Percentiles rank a stretch among this genome's conserved stretches.
Conservation (phyloP, 2,888 invertebrate genomes). For the Ceraclea dissimilis region DNA sequence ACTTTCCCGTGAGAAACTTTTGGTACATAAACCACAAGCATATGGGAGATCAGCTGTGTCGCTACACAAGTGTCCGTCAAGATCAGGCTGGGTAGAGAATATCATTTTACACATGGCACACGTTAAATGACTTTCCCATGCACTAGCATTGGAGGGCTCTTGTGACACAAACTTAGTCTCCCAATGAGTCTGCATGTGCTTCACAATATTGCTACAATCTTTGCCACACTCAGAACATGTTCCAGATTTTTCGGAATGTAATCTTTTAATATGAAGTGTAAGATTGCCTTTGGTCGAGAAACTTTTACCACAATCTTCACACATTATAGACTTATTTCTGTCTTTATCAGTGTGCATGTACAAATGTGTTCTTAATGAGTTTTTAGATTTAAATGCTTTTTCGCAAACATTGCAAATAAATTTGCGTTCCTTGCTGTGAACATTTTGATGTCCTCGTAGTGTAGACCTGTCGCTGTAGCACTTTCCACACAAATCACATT, state of each 20-base stretch:
- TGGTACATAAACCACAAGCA: too few species aligned
- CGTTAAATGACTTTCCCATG: too few species aligned
- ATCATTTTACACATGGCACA: too few species aligned
- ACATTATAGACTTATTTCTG: constrained; percentile 41
- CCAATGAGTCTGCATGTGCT: constrained; percentile 53
- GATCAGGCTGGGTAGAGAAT: too few species aligned
- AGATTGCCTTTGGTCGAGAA: constrained; percentile 40
- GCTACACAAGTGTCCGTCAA: too few species aligned
- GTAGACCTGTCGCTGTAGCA: constrained; percentile 36
- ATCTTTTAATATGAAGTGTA: constrained; percentile 14
- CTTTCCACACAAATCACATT: too few species aligned
- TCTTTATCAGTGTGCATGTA: constrained; percentile 31
- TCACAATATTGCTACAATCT: constrained; percentile 46
- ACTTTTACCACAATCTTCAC: constrained; percentile 41
- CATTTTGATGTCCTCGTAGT: constrained; percentile 15
- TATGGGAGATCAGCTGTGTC: too few species aligned
- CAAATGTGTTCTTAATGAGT: constrained; percentile 46
- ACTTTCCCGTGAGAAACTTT: too few species aligned
- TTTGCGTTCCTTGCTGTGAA: constrained; percentile 19
- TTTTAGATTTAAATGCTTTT: too few species aligned
- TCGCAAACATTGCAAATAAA: constrained; percentile 18
- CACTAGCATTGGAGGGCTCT: too few species aligned
- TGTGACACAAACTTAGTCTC: constrained; percentile 40
- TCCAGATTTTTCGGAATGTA: constrained; percentile 22
- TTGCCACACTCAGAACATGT: constrained; percentile 47